phyloP scores from a whole-genome alignment of 2,888 invertebrate genomes.

The Chironomus riparius region DNA sequence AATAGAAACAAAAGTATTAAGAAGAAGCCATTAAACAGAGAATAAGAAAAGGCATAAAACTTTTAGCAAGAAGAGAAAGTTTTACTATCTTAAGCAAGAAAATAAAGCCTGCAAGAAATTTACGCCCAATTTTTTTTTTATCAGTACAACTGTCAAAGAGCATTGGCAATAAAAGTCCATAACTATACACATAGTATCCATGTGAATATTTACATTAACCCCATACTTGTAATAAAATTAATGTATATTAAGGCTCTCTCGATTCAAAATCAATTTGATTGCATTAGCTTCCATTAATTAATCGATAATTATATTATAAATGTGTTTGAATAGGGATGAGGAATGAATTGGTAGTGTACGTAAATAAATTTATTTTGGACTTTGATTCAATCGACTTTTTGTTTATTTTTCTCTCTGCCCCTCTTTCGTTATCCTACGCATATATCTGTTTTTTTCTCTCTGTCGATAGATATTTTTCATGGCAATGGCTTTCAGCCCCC shows the following conservation, averaged over 20 bases:
- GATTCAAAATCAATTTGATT: neutral
- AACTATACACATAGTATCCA: neutral
- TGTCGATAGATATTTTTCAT: too few species aligned
- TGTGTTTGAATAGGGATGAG: neutral
- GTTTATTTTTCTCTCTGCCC: too few species aligned
- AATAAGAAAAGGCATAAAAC: neutral
- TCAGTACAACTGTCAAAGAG: neutral
- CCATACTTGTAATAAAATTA: too few species aligned
- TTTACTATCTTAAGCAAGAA: neutral
- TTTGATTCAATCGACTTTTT: too few species aligned
- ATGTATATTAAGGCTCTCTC: neutral
- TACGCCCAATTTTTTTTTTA: neutral
- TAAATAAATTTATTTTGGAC: too few species aligned
- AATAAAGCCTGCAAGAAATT: neutral
- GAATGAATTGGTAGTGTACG: too few species aligned
- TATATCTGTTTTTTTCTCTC: too few species aligned
- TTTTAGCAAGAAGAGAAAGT: neutral
- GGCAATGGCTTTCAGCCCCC: too few species aligned
- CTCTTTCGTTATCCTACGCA: too few species aligned
- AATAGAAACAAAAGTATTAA: neutral
- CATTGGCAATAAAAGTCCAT: neutral
- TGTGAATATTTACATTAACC: too few species aligned
- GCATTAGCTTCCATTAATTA: neutral
- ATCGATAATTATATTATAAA: neutral
- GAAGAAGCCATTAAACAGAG: neutral